Conservation (phyloP, 2,797 vertebrate genomes). For the Dicrostonyx torquatus region DNA sequence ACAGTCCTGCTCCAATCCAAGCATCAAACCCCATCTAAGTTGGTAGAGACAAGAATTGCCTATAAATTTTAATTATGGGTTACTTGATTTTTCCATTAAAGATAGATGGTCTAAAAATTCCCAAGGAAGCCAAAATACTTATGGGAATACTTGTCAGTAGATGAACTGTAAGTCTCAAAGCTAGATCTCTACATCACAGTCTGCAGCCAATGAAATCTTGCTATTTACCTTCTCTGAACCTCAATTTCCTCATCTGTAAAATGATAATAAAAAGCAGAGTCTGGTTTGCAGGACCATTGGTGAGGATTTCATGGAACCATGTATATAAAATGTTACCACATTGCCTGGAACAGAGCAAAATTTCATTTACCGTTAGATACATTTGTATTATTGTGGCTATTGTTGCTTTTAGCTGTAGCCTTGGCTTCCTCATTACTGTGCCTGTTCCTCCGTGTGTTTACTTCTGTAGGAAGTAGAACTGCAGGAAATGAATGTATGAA, state of each 20-base stretch:
- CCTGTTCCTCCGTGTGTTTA: constrained; percentile 17
- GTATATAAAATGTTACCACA: constrained; percentile 32
- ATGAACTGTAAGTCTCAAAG: constrained; percentile 27
- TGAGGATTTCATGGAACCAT: neutral
- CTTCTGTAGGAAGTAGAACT: constrained; percentile 55
- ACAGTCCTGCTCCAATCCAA: neutral
- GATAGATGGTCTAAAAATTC: constrained; percentile 15
- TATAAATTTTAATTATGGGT: constrained; percentile 15
- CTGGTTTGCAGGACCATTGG: neutral
- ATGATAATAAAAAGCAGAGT: neutral
- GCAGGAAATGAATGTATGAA: constrained; percentile 71
- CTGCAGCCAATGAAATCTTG: constrained; percentile 29
- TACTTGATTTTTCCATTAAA: constrained; percentile 53
- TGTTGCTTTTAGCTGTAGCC: constrained; percentile 49
- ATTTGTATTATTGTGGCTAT: constrained; percentile 11
- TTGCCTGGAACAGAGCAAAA: constrained; percentile 16
- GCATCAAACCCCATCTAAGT: neutral
- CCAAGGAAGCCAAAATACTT: neutral
- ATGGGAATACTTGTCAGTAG: neutral
- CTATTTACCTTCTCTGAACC: neutral
- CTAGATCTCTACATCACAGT: neutral
- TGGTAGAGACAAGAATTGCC: neutral
- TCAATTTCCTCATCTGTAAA: constrained; percentile 58
- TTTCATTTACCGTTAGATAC: constrained; percentile 20
- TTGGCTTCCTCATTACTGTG: constrained; percentile 46